These are phyloP conservation scores for Drosophila sucinea DNA, from an alignment of 1,140 invertebrate species.

Conservation along the genomic window DNA sequence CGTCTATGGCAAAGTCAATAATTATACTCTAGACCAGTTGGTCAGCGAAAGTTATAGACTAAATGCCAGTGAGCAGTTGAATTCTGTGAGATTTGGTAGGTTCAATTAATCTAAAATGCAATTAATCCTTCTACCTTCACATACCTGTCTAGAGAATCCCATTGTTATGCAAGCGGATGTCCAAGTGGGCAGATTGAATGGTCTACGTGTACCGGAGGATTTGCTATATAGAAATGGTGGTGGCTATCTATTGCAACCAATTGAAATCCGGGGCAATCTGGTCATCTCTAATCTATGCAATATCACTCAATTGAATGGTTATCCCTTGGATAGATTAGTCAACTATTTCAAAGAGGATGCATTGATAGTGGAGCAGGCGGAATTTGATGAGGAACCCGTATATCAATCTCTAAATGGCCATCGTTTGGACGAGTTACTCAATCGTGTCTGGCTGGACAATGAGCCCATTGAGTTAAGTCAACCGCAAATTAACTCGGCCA, in stretches of 20 bases:
- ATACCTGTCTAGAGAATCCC: slow-evolving; percentile 62
- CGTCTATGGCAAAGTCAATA: slow-evolving; percentile 71
- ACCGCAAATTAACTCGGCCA: slow-evolving; percentile 37
- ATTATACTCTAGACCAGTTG: slow-evolving; percentile 72
- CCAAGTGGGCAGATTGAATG: slow-evolving; percentile 53
- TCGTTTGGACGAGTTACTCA: slow-evolving; percentile 48
- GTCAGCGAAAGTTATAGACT: slow-evolving; percentile 78
- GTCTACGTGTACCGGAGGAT: slow-evolving; percentile 64
- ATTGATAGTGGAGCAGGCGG: slow-evolving; percentile 58
- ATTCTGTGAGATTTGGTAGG: slow-evolving; percentile 81
- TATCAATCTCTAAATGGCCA: slow-evolving; percentile 61
- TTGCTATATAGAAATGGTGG: slow-evolving; percentile 43
- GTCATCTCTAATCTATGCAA: slow-evolving; percentile 37
- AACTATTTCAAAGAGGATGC: slow-evolving; percentile 44
- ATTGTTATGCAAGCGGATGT: slow-evolving; percentile 60
- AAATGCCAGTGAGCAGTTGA: slow-evolving; percentile 75
- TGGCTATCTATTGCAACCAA: slow-evolving; percentile 22
- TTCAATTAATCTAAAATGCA: not conserved
- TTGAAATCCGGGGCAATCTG: slow-evolving; percentile 44
- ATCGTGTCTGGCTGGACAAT: slow-evolving; percentile 73
- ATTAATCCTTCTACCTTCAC: not conserved
- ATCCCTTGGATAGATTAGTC: slow-evolving; percentile 31
- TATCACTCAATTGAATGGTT: slow-evolving; percentile 44
- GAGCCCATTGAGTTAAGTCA: slow-evolving; percentile 56
- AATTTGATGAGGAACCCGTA: slow-evolving; percentile 32